A percentile compares a stretch with the other conserved stretches of the same genome.
These are phyloP conservation scores for Paratrypauchen microcephalus DNA, from an alignment of 2,797 vertebrate species.

Conservation along the genomic window DNA sequence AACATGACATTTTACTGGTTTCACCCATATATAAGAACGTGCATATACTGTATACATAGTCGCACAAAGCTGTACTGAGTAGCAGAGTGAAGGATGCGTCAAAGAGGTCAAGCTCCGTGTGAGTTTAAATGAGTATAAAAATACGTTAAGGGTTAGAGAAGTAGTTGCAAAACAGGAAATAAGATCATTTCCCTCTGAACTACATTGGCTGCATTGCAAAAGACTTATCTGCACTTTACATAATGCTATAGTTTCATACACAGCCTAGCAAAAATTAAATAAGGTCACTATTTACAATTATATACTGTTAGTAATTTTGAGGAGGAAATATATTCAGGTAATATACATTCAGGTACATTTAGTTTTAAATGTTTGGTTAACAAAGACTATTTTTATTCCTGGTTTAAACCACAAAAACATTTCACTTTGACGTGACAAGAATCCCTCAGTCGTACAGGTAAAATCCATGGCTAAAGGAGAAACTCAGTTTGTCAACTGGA, in stretches of 20 bases:
- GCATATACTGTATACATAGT: constrained; percentile 37
- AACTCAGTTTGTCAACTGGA: too few species aligned
- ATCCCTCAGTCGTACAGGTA: too few species aligned
- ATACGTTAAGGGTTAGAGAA: constrained; percentile 49
- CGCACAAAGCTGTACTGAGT: constrained; percentile 11
- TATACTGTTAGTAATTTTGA: too few species aligned
- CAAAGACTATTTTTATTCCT: too few species aligned
- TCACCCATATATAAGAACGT: constrained; percentile 50
- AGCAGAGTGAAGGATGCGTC: not conserved
- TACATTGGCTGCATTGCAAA: constrained; percentile 27
- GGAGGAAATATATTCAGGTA: too few species aligned
- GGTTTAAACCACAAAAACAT: too few species aligned
- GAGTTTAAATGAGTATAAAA: constrained; percentile 42
- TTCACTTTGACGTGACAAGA: too few species aligned
- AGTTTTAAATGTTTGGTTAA: too few species aligned
- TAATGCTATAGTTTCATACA: not conserved
- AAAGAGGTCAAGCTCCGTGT: constrained; percentile 11
- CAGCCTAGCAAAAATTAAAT: not conserved
- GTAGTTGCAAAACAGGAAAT: constrained; percentile 69
- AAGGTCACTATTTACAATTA: not conserved
- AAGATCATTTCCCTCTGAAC: constrained; percentile 60
- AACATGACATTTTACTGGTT: constrained; percentile 59
- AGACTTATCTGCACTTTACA: constrained; percentile 41
- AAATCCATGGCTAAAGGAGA: too few species aligned
- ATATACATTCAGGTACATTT: too few species aligned